A percentile compares a stretch with the other conserved stretches of the same genome.
phyloP scores from a whole-genome alignment of 1,140 invertebrate genomes.

The Microplitis demolitor region DNA sequence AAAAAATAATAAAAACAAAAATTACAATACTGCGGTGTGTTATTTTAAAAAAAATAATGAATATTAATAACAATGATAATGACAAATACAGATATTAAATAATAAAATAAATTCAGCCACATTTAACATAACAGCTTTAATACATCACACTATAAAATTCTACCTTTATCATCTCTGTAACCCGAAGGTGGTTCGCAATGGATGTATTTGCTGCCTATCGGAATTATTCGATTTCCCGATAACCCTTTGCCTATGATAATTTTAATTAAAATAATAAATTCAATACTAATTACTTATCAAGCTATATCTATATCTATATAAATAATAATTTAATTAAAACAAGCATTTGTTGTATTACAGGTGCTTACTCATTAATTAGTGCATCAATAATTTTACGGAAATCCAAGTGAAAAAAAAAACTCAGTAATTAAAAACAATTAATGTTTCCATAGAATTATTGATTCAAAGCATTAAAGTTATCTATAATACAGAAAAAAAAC shows the following conservation, averaged over 20 bases:
- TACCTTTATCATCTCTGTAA: constrained; percentile 58
- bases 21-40: background rate
- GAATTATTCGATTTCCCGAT: constrained; percentile 76
- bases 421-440: too few relatives aligned
- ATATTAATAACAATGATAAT: background rate
- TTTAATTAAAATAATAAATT: constrained; percentile 34
- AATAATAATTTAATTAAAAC: constrained; percentile 19
- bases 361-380: too few relatives aligned
- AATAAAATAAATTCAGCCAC: background rate
- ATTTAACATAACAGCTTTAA: background rate
- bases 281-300: constrained; percentile 14
- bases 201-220: constrained; percentile 75
- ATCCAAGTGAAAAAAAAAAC: background rate
- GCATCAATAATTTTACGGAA: background rate
- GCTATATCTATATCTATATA: too few relatives aligned
- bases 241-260: constrained; percentile 53
- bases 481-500: background rate
- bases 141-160: constrained; percentile 28
- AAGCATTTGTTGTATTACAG: background rate
- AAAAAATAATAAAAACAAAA: constrained; percentile 17
- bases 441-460: too few relatives aligned
- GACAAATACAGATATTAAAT: background rate
- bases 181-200: constrained; percentile 75
- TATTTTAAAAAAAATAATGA: background rate
- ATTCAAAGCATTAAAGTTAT: background rate